Base-by-base conservation (phyloP, 2,797 vertebrate genomes). In the Poeciliopsis gracilis region DNA sequence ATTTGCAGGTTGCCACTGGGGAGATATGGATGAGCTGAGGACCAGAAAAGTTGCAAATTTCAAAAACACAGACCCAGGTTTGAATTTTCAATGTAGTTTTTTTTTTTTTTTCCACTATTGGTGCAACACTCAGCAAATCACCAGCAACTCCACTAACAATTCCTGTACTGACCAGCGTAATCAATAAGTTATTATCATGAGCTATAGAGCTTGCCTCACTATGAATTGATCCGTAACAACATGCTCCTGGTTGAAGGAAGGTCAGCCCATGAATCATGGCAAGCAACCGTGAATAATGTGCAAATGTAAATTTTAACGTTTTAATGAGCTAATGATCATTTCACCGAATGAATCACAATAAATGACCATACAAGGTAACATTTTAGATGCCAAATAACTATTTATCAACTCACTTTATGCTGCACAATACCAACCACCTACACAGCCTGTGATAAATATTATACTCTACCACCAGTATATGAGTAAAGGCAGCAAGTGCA, bases 131-230 rank as follows among this genome's bases (percentile, higher is more conserved):
- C 81, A 63, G 33, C 82, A 78, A 71, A 73, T 82, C 51, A 51
- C 49, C 45, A 23, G 72, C 66, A 82, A n/a, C 49, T 80, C 25
- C 63, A 51, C 71, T 12, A 80, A 82, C 80, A 84, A 81, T 69
- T 81, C 69, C 73, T 66, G 36, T 43, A 41, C 63, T 23, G 63
- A 67, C 63, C 36, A 67, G 9, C 8, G 7, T 47, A 61, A 86
- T 92, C 89, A 82, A 91, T 90, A 87, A 70, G 72, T 81, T 82
- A 76, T 87, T 87, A 88, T 90, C 41, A 81, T 84, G 80, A 89
- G 80, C 77, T 75, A 75, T 77, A 53, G 77, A 67, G 79, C 76
- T 75, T 41, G 74, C 59, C 59, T 86, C 83, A 75, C 53, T 23
- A 15, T 72, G 53, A 77, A 72, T 88, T 61, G 89, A 91, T 88